Evolutionary conservation across 2,888 invertebrate genomes (phyloP), one percentile per base, ranked within the genome.

Genomic region (Macropis europaea): DNA sequence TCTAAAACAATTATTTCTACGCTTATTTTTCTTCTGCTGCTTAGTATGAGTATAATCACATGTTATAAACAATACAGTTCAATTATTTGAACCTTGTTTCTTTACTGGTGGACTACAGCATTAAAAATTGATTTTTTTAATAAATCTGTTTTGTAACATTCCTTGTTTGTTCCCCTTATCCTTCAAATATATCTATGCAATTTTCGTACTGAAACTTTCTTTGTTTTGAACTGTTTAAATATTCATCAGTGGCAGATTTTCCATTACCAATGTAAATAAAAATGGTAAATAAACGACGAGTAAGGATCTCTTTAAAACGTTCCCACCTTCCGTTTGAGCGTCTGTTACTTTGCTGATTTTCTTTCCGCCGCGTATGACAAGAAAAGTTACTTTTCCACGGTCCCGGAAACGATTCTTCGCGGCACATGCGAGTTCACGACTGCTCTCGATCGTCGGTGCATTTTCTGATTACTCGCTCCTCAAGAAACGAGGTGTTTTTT

Each of bases 321-420:
- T n/a, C 30, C 15, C 26, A 50, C 43, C 36, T 36, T 45, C 17
- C 32, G 40, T 50, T 60, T 40, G 47, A 28, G 28, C 38, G 9
- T 3, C 24, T 19, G 45, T 32, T 24, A 36, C 59, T 17, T 40
- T 3, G 34, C n/a, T 40, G 42, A 47, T 68, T 53, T 61, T 52
- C 50, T 68, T 62, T 73, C 42, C 32, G 7, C 47, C 45, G 30
- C 11, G 24, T n/a, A n/a, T 48, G 38, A 60, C 42, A 11, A 62
- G 45, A 30, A 38, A 38, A 59, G 48, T 69, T 40, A 42, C 40
- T 54, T 73, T 74, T 57, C 52, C 72, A 73, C 73, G 67, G 15
- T 73, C 53, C 42, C 38, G 61, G 63, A 53, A 70, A 24, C 62
- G 48, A 74, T 69, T 53, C 54, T 43, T 56, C 59, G 45, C 4